phyloP scores from a whole-genome alignment of 1,140 invertebrate species.

The Battus philenor region DNA sequence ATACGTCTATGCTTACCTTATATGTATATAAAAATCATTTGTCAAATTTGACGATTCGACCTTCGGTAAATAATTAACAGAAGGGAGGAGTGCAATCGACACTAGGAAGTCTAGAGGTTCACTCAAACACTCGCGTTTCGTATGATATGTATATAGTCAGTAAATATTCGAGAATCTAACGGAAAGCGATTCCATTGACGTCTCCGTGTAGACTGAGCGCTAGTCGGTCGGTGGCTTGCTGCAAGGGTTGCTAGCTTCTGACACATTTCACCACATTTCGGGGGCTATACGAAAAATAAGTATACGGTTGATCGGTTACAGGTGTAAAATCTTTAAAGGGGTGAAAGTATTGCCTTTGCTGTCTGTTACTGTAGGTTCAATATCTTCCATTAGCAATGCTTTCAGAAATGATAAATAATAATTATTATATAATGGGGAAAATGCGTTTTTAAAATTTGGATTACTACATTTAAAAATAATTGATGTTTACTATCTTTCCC shows the following conservation, averaged over 20 bases:
- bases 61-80: conserved; percentile 36
- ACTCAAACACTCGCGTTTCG: conserved; percentile 51
- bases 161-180: conserved; percentile 25
- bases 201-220: conserved; percentile 50
- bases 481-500: no score
- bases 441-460: no score
- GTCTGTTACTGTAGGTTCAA: no score
- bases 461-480: no score
- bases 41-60: conserved; percentile 43
- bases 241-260: conserved; percentile 37
- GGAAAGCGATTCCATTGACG: conserved; percentile 34
- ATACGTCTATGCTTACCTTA: conserved; percentile 1
- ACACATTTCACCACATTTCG: conserved; percentile 25
- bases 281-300: no score
- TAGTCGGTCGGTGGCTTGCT: conserved; percentile 31
- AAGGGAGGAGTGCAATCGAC: conserved; percentile 29
- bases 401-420: no score
- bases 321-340: no score
- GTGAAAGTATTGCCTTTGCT: no score
- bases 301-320: no score
- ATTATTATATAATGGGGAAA: no score
- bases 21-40: conserved; percentile 25
- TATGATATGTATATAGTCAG: conserved; percentile 35
- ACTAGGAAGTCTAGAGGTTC: conserved; percentile 40
- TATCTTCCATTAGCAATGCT: no score